Evolutionary conservation across 2,888 invertebrate species (phyloP).

Genomic region (Mycogona germanica): DNA sequence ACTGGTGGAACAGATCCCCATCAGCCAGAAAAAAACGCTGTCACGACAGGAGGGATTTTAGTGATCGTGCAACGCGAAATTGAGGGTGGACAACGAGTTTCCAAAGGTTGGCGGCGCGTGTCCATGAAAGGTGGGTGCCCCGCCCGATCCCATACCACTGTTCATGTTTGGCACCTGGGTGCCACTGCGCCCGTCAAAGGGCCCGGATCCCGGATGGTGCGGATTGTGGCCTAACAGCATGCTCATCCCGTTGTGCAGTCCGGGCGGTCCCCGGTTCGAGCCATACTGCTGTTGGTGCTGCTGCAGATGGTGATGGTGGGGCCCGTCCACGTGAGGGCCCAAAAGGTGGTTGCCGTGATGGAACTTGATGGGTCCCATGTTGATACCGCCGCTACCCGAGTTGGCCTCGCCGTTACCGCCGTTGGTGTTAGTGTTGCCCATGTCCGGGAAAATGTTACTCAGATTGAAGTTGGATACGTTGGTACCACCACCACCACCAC

Average conservation of each 20-base stretch:
- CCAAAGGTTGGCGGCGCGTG: conserved; percentile 29
- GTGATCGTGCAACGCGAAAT: conserved; percentile 32
- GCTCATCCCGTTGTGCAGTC: conserved; percentile 31
- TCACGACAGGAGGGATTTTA: too few relatives aligned
- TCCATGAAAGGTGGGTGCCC: conserved; percentile 32
- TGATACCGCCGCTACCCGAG: too few relatives aligned
- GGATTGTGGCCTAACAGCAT: conserved; percentile 34
- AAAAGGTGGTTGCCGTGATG: conserved; percentile 30
- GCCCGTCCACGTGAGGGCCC: conserved; percentile 19
- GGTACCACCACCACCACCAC: conserved; percentile 25
- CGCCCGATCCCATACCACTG: conserved; percentile 29
- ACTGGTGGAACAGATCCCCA: too few relatives aligned
- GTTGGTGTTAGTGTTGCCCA: conserved; percentile 25
- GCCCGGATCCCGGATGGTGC: too few relatives aligned
- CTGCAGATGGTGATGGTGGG: conserved; percentile 28
- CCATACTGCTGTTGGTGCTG: conserved; percentile 28
- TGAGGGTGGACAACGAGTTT: conserved; percentile 31
- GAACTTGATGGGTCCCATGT: conserved; percentile 34
- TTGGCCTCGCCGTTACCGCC: too few relatives aligned
- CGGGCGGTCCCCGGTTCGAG: conserved; percentile 29
- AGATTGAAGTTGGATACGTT: conserved; percentile 34
- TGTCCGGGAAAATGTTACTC: conserved; percentile 32
- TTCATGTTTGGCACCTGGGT: conserved; percentile 27
- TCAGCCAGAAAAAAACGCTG: too few relatives aligned
- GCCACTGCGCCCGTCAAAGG: conserved; percentile 30